Evolutionary conservation across 2,888 invertebrate species (phyloP), one percentile per base, ranked within the genome.

Genomic region (Plemyria rubiginata): DNA sequence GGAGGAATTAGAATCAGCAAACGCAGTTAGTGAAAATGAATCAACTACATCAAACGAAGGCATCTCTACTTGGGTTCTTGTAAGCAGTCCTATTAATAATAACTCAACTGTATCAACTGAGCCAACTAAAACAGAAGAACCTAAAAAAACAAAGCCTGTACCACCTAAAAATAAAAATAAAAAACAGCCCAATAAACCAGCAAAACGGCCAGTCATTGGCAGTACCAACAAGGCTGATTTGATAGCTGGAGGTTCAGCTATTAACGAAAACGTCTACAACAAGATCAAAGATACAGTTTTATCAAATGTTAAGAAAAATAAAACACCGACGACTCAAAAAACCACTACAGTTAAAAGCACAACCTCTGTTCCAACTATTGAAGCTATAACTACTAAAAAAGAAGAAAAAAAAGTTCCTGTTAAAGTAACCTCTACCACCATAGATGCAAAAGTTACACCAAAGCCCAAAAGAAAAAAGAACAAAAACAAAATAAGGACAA

Each of bases 31-130:
- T 51, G 82, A 79, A 32, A 73, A 60, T 45, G 81, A 93, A 74
- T 87, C 90, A 60, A 94, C 92, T 60, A 96, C 93, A 52, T 94
- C 94, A 28, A 94, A 94, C 57, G 94, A 94, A 77, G 96, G 96
- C 0, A 92, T 96, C 65, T 96, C 96, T 0, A 96, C 96, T 0
- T 96, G 96, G 96, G 95, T 96, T 65, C 88, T 96, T 15, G 81
- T 96, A 15, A 96, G 95, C 68, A 91, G 86, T 66, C 87, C 93
- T 0, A 70, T 82, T 2, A 86, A 80, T 70, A 85, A 85, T 53
- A 87, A 81, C 58, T 66, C 72, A 7, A 73, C 82, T 29, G 74
- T 77, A 40, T 82, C 89, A n/a, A 92, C 90, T 0, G 92, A 91
- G 68, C 79, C 91, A 4, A 86, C 88, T 7, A 87, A 90, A 79